Evolutionary conservation across 2,113 vertebrate genomes (phyloP).

Genomic region (Callospermophilus lateralis): DNA sequence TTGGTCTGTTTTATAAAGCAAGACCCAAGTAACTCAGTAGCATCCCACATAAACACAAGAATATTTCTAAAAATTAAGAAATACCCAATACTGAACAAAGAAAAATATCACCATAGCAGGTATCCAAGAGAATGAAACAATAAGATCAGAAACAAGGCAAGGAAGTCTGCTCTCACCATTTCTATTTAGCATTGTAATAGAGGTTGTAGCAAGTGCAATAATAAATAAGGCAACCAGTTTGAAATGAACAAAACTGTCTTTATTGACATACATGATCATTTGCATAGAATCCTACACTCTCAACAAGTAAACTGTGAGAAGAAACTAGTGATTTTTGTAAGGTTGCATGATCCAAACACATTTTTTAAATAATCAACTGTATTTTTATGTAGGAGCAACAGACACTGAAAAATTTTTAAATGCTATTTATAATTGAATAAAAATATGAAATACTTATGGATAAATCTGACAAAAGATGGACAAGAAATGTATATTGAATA

Average conservation of each 20-base stretch:
- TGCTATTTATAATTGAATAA: not conserved
- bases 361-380: not conserved
- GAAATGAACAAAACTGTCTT: not conserved
- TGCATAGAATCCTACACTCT: not conserved
- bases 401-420: not conserved
- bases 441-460: not conserved
- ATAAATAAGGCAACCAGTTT: not conserved
- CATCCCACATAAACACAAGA: not conserved
- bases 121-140: not conserved
- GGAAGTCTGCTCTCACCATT: not conserved
- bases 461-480: not conserved
- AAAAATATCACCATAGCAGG: not conserved
- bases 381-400: not conserved
- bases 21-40: not conserved
- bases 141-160: slow-evolving; percentile 28
- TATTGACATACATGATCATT: not conserved
- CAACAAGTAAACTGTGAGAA: not conserved
- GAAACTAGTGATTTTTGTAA: not conserved
- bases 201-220: not conserved
- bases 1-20: not conserved
- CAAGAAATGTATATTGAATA: not conserved
- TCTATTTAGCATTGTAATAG: not conserved
- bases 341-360: not conserved
- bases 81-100: not conserved
- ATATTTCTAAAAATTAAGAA: slow-evolving; percentile 45